Evolutionary conservation across 2,113 vertebrate genomes (phyloP).

Genomic region (Nanorana parkeri): DNA sequence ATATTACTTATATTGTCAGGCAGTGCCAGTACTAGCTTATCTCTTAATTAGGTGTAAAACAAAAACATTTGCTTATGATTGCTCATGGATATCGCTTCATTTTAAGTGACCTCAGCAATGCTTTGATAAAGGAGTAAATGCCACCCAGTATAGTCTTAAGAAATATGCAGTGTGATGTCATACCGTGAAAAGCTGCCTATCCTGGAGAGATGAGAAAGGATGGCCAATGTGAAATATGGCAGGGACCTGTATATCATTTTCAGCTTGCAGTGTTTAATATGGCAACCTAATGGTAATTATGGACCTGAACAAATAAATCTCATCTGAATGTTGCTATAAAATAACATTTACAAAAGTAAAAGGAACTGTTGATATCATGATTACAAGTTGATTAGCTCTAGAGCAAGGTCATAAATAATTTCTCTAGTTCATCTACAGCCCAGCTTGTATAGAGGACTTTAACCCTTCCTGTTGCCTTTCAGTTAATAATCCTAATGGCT

Average conservation of each 20-base stretch:
- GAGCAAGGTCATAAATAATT: slow-evolving; percentile 38
- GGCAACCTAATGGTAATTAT: slow-evolving; percentile 6
- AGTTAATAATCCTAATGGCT: too few relatives aligned
- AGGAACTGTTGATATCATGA: slow-evolving; percentile 19
- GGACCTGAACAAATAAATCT: slow-evolving; percentile 19
- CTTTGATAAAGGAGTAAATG: too few relatives aligned
- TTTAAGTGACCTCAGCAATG: not conserved
- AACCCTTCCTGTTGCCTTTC: not conserved
- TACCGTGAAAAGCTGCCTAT: not conserved
- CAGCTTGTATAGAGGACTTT: not conserved
- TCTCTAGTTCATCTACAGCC: not conserved
- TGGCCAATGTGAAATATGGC: not conserved
- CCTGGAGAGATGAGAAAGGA: not conserved
- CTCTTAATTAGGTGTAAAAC: not conserved
- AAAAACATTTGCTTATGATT: not conserved
- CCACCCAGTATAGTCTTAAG: not conserved
- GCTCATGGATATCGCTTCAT: not conserved
- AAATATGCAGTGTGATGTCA: not conserved
- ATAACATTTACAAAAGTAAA: slow-evolving; percentile 10
- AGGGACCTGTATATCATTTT: not conserved
- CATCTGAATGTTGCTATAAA: slow-evolving; percentile 11
- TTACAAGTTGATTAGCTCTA: slow-evolving; percentile 33
- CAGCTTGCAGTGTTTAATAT: slow-evolving; percentile 24
- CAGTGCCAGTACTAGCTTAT: too few relatives aligned
- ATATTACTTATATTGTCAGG: too few relatives aligned